phyloP scores from a whole-genome alignment of 2,113 vertebrate genomes.

The Neolamprologus fasciatus region DNA sequence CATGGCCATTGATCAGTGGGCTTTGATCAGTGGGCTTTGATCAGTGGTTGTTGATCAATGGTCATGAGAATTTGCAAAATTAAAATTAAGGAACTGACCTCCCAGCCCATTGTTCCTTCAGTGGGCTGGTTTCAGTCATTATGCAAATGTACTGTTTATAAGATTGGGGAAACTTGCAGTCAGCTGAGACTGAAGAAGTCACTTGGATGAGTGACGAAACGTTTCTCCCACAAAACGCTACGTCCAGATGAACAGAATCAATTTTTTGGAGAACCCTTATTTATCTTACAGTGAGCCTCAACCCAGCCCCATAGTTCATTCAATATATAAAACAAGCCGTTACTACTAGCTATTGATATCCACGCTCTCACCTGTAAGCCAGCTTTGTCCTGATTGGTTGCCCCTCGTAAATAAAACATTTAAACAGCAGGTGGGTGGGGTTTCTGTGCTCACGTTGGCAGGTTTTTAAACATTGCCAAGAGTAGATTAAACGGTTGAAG shows the following conservation, averaged over 20 bases:
- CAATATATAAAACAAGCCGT: background rate
- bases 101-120: background rate
- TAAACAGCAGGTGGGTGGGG: background rate
- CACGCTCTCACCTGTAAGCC: accelerated
- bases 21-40: too few relatives aligned
- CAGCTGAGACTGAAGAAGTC: background rate
- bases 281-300: background rate
- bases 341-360: background rate
- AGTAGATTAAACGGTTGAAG: background rate
- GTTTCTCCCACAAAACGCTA: background rate
- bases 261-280: background rate
- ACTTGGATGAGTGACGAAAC: accelerated
- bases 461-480: background rate
- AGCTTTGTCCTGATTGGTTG: background rate
- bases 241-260: background rate
- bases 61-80: background rate
- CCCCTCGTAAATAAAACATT: background rate
- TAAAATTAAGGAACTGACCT: background rate
- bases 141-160: background rate
- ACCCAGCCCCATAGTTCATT: background rate
- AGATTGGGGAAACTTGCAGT: background rate
- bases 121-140: background rate
- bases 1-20: background rate
- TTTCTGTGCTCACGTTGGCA: background rate
- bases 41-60: background rate